Conservation (phyloP, 2,797 vertebrate species). For the Epinephelus coioides region DNA sequence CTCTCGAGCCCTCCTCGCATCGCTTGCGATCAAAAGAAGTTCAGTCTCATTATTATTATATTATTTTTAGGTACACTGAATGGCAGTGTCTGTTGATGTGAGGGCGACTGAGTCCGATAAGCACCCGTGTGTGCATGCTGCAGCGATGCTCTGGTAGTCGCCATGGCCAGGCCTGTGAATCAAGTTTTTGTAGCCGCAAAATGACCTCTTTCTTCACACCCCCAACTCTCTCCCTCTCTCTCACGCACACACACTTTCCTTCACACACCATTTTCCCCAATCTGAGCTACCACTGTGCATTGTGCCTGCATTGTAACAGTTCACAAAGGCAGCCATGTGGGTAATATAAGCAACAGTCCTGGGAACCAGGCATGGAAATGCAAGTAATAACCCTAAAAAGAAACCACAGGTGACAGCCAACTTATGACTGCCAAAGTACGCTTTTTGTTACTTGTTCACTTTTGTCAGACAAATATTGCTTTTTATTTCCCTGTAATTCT, state of each 20-base stretch:
- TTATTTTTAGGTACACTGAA: constrained; percentile 23
- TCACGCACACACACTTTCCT: neutral
- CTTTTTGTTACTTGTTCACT: neutral
- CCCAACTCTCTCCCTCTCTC: neutral
- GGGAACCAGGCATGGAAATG: neutral
- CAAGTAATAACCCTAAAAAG: neutral
- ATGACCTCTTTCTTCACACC: constrained; percentile 1
- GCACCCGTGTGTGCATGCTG: neutral
- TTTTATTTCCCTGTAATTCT: neutral
- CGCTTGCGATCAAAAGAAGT: constrained; percentile 29
- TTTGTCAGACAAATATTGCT: neutral
- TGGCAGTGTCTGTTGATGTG: neutral
- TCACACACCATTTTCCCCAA: neutral
- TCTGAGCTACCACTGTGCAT: neutral
- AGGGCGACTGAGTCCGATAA: constrained; percentile 39
- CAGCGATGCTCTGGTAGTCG: neutral
- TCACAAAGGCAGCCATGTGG: constrained; percentile 7
- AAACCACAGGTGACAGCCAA: neutral
- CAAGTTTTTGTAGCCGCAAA: neutral
- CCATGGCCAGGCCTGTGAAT: constrained; percentile 12
- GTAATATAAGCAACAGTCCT: neutral
- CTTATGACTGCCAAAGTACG: neutral
- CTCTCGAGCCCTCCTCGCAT: constrained; percentile 4
- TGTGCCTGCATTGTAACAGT: constrained; percentile 4
- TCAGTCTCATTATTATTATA: neutral